Conservation (phyloP, 2,797 vertebrate species). For the Megalops cyprinoides region DNA sequence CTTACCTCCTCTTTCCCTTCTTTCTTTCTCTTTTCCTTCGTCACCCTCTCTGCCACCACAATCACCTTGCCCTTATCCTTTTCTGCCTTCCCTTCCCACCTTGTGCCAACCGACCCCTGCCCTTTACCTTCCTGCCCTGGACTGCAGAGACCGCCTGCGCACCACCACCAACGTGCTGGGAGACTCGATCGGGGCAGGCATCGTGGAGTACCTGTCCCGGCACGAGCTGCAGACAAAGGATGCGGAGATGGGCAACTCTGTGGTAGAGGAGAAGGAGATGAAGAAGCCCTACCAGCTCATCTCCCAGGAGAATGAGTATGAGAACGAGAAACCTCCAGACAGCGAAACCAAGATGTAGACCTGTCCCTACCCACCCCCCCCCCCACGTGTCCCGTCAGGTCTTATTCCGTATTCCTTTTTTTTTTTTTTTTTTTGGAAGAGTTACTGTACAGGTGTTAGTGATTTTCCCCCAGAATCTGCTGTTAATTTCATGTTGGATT, state of each 20-base stretch:
- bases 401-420: conserved; percentile 13
- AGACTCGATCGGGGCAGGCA: conserved; percentile 93
- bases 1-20: not conserved
- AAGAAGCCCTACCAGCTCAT: conserved; percentile 96
- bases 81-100: not conserved
- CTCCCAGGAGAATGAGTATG: conserved; percentile 86
- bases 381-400: not conserved
- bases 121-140: not conserved
- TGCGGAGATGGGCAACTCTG: conserved; percentile 92
- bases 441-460: conserved; percentile 32
- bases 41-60: not conserved
- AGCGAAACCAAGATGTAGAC: conserved; percentile 94
- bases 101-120: not conserved
- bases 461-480: conserved; percentile 10
- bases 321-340: conserved; percentile 83
- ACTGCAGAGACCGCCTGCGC: conserved; percentile 87
- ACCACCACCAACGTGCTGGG: conserved; percentile 96
- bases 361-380: not conserved
- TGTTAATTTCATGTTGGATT: not conserved
- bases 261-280: conserved; percentile 93
- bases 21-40: not conserved
- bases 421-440: conserved; percentile 13
- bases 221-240: conserved; percentile 88
- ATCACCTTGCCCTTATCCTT: too few species aligned
- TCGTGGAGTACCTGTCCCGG: conserved; percentile 92